phyloP scores from a whole-genome alignment of 2,888 invertebrate genomes.

The Diplolepis rosae region DNA sequence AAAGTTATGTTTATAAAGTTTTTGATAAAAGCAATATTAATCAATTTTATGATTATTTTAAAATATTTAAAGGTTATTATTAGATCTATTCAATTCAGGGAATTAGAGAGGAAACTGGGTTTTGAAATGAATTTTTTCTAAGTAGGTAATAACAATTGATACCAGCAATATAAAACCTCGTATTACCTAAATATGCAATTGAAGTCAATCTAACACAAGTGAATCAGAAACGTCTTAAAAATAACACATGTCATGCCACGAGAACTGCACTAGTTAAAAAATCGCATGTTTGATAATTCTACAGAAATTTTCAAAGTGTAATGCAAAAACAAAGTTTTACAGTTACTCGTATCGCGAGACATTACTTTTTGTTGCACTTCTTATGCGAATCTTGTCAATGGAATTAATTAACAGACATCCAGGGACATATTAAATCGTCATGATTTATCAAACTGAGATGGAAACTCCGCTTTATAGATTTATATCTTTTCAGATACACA shows the following conservation, averaged over 20 bases:
- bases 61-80: too few species aligned
- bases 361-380: background rate
- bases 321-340: background rate
- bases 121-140: background rate
- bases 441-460: background rate
- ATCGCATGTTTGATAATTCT: background rate
- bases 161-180: background rate
- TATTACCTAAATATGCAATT: background rate
- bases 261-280: background rate
- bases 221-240: background rate
- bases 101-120: background rate
- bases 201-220: slow-evolving; percentile 2
- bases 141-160: slow-evolving; percentile 17
- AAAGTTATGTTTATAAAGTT: too few species aligned
- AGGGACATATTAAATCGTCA: background rate
- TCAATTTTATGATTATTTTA: too few species aligned
- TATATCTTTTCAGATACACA: too few species aligned
- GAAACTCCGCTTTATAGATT: background rate
- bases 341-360: background rate
- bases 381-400: background rate
- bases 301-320: background rate
- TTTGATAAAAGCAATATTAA: too few species aligned
- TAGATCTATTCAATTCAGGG: background rate
- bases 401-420: background rate
- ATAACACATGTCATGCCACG: background rate